Conservation (phyloP, 2,797 vertebrate genomes). For the Phalanger gymnotis region DNA sequence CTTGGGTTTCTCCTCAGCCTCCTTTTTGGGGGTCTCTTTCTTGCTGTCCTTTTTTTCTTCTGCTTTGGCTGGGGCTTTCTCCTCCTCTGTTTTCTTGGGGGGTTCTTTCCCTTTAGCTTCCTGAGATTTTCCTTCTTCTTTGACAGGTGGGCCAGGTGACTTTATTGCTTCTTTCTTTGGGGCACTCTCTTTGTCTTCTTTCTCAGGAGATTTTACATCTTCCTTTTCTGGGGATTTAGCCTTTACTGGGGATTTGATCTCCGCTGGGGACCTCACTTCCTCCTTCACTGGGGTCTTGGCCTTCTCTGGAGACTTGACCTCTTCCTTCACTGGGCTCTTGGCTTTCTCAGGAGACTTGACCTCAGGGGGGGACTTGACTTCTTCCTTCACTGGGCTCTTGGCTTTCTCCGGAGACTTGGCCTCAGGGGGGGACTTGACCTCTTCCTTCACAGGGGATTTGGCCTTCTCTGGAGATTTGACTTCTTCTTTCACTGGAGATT, state of each 20-base stretch:
- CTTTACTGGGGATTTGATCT: conserved; percentile 77
- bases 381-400: conserved; percentile 63
- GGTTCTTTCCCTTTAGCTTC: conserved; percentile 70
- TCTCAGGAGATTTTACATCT: conserved; percentile 71
- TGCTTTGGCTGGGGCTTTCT: conserved; percentile 60
- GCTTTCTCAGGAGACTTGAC: conserved; percentile 70
- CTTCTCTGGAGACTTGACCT: conserved; percentile 66
- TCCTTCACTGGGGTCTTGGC: conserved; percentile 65
- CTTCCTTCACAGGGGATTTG: conserved; percentile 53
- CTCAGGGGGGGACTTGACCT: neutral
- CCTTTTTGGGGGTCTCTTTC: conserved; percentile 80
- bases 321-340: conserved; percentile 57
- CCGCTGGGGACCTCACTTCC: conserved; percentile 73
- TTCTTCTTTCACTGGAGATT: conserved; percentile 84
- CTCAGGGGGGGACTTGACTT: neutral
- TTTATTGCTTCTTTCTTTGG: conserved; percentile 65
- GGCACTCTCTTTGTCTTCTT: conserved; percentile 59
- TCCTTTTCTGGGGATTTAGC: conserved; percentile 71
- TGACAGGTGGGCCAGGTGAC: conserved; percentile 38
- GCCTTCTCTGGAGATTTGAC: conserved; percentile 74
- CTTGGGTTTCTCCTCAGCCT: conserved; percentile 58
- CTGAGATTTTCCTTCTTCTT: conserved; percentile 72
- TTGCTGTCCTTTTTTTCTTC: conserved; percentile 75
- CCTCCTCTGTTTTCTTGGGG: conserved; percentile 72
- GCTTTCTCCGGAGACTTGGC: conserved; percentile 77